Percentiles rank a stretch among this genome's conserved stretches.
Evolutionary conservation across 2,113 vertebrate genomes (phyloP).

Genomic region (Dipodomys stephensi): DNA sequence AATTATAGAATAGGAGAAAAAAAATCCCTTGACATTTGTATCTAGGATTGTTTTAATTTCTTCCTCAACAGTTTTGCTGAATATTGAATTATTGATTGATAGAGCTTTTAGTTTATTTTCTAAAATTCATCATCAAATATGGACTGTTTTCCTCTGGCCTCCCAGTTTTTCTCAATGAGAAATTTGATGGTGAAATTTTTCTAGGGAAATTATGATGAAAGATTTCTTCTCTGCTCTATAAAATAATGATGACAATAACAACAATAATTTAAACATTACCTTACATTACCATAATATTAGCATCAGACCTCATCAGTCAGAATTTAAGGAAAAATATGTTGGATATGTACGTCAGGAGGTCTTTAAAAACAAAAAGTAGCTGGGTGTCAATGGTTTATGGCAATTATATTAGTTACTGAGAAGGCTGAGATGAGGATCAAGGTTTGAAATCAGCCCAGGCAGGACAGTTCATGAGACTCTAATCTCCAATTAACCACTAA

Average conservation of each 20-base stretch:
- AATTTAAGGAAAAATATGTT: not conserved
- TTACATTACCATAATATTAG: not conserved
- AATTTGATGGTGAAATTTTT: not conserved
- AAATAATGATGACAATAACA: not conserved
- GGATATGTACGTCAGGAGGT: too few relatives aligned
- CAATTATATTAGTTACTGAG: too few relatives aligned
- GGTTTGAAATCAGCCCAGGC: too few relatives aligned
- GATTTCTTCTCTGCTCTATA: not conserved
- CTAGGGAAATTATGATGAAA: not conserved
- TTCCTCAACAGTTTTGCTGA: not conserved
- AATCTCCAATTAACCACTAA: too few relatives aligned
- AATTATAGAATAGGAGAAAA: not conserved
- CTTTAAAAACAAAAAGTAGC: not conserved
- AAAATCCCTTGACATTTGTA: not conserved
- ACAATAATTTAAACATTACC: not conserved
- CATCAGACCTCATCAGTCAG: not conserved
- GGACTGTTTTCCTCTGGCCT: not conserved
- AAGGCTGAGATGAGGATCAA: too few relatives aligned
- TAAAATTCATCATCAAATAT: too few relatives aligned
- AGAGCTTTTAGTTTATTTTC: not conserved
- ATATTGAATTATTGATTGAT: not conserved
- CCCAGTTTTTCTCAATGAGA: not conserved
- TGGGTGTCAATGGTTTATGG: too few relatives aligned
- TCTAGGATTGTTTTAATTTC: not conserved
- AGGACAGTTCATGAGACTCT: too few relatives aligned